Base-by-base conservation (phyloP, 2,113 vertebrate species). In the Strix aluco region DNA sequence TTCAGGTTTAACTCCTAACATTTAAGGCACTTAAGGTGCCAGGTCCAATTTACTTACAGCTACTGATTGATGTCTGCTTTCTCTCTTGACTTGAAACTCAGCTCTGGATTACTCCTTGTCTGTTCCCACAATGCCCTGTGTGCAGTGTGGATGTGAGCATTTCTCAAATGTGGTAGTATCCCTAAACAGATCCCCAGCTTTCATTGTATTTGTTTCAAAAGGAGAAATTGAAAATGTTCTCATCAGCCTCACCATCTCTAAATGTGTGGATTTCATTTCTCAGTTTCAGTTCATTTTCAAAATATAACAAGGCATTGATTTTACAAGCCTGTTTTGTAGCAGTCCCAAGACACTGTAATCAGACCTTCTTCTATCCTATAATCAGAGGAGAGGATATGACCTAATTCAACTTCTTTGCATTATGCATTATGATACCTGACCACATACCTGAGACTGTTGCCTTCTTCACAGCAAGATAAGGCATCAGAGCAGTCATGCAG, bases 1-100 rank as follows among this genome's bases (percentile, higher is more conserved):
- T 96, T 96, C 96, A 98, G 54, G 89, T 92, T 96, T 97, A 97
- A 93, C 97, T 97, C 95, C 74, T 69, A 97, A 94, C 42, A 5
- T 95, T 97, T 97, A 97, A 97, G 78, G 83, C 96, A 96, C 97
- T 98, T 97, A 96, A 96, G 46, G 85, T 97, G 97, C 95, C 97
- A 98, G 74, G 47, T 97, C 86, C 88, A 95, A 97, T 98, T 97
- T 98, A 97, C 93, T 97, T 96, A 94, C 49, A 81, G 89, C 77
- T 93, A 62, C 91, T 98, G 97, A 97, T 74, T 32, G 61, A 97
- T 96, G 75, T 47, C 88, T 92, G 14, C 78, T 96, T 97, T 97
- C 79, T 61, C 44, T n/a, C 12, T 51, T 63, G 86, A 95, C 46
- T 67, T 47, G 34, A 78, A 90, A 44, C 71, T 86, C 29, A 22